Evolutionary conservation across 1,140 invertebrate species (phyloP), one percentile per base, ranked within the genome.

Genomic region (Batillaria attramentaria): DNA sequence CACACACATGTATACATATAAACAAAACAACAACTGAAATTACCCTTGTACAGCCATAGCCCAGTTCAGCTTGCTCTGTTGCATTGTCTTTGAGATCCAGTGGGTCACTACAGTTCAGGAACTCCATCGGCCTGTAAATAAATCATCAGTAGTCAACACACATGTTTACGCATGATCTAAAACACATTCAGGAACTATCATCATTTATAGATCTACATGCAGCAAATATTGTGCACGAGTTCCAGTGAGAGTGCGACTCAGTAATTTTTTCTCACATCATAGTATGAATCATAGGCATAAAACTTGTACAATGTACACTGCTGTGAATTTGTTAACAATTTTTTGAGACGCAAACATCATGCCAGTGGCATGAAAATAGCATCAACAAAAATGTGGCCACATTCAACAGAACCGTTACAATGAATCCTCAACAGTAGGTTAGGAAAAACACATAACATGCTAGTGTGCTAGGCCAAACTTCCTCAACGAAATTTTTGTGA

Each of bases 81-180:
- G 94, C 93, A 87, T 99, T 99, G 37, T 96, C 97, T 89, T 97
- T 95, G 82, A 97, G 95, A 91, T 99, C 97, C n/a, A 95, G 90
- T 8, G 96, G 96, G 24, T 95, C 94, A 78, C 97, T 95, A 89
- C 98, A 99, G 66, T 97, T 95, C 18, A 99, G 91, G 91, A 98
- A 99, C 86, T 98, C 97, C 78, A 95, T 91, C 0, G 96, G 95
- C 75, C 96, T 94, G 86, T 91, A 94, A 90, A 18, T 79, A 73
- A 54, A 75, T 20, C 35, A 74, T n/a, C n/a, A n/a, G n/a, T n/a
- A n/a, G n/a, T n/a, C n/a, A n/a, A n/a, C n/a, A n/a, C n/a, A n/a
- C n/a, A n/a, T n/a, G n/a, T n/a, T n/a, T n/a, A 37, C 20, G 54
- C 3, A 73, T 31, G 0, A 72, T 72, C 16, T 80, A 39, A 50